Evolutionary conservation across 2,113 vertebrate species (phyloP).

Genomic region (Lontra canadensis): DNA sequence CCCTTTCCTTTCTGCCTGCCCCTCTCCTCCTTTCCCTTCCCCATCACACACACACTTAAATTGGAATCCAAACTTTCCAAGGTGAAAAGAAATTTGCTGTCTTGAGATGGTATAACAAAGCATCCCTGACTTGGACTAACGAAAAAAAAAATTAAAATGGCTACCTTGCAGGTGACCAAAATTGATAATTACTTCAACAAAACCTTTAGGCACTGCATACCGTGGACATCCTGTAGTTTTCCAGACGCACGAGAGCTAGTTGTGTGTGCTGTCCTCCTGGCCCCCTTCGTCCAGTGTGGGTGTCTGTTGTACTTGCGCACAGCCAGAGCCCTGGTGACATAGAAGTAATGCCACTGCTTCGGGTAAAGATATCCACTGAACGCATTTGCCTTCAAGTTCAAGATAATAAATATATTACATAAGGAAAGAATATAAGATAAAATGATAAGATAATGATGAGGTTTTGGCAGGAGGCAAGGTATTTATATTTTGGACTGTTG

Average conservation of each 20-base stretch:
- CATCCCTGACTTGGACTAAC: neutral
- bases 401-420: neutral
- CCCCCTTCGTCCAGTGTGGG: too few relatives aligned
- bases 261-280: neutral
- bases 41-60: neutral
- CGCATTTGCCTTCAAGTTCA: neutral
- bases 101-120: neutral
- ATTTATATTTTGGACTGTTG: neutral
- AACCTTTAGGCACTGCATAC: neutral
- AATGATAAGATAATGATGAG: neutral
- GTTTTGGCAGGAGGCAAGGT: neutral
- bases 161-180: neutral
- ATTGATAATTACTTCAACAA: neutral
- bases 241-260: neutral
- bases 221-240: neutral
- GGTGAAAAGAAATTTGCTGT: constrained; percentile 31
- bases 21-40: neutral
- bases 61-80: neutral
- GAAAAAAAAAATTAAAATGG: neutral
- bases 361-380: neutral
- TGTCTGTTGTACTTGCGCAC: too few relatives aligned
- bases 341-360: neutral
- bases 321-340: neutral
- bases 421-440: neutral
- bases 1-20: neutral